phyloP scores from a whole-genome alignment of 1,140 invertebrate species.

The Hormaphis cornu region DNA sequence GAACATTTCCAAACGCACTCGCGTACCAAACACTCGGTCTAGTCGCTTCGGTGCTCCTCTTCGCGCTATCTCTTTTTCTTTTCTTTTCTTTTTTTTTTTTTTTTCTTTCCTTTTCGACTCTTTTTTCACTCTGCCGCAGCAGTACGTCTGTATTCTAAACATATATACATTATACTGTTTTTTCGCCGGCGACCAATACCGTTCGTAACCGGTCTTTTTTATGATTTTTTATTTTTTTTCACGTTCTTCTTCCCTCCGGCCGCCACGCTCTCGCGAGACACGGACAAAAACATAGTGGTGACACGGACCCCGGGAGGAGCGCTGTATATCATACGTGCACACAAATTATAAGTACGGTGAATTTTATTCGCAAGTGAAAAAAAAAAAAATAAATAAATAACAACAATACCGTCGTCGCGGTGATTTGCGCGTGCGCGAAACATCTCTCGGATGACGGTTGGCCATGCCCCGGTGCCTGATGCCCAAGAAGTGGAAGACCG shows the following conservation, averaged over 20 bases:
- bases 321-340: too few relatives aligned
- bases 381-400: too few relatives aligned
- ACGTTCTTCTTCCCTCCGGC: neutral
- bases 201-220: neutral
- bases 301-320: too few relatives aligned
- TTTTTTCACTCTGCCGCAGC: neutral
- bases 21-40: conserved; percentile 29
- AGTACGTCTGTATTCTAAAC: too few relatives aligned
- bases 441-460: conserved; percentile 29
- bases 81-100: neutral
- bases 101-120: neutral
- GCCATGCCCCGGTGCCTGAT: conserved; percentile 47
- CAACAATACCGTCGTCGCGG: too few relatives aligned
- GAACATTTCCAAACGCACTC: conserved; percentile 32
- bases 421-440: too few relatives aligned
- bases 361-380: too few relatives aligned
- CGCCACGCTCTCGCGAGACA: too few relatives aligned
- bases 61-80: conserved; percentile 28
- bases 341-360: too few relatives aligned
- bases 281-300: too few relatives aligned
- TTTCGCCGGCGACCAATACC: too few relatives aligned
- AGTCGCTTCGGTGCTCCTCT: conserved; percentile 31
- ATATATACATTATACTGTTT: too few relatives aligned
- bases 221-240: neutral
- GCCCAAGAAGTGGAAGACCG: conserved; percentile 82